phyloP scores from a whole-genome alignment of 2,113 vertebrate species.

The Scomber japonicus region DNA sequence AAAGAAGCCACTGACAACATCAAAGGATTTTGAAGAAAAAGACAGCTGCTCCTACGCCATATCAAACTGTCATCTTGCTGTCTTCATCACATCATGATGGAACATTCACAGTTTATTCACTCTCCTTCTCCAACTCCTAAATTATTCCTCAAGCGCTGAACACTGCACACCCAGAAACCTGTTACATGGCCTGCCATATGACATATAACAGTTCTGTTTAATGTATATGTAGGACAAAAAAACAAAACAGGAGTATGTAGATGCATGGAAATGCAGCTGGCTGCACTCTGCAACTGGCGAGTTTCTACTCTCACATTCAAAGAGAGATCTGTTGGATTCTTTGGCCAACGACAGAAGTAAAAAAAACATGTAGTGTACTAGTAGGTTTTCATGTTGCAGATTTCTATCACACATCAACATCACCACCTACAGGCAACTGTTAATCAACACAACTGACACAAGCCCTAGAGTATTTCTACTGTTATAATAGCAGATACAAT shows the following conservation, averaged over 20 bases:
- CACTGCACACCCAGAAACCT: no score
- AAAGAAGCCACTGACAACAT: neutral
- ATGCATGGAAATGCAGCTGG: neutral
- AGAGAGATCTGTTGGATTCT: neutral
- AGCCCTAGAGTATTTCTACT: neutral
- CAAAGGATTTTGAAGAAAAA: neutral
- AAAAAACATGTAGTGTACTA: neutral
- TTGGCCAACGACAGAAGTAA: no score
- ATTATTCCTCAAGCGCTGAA: neutral
- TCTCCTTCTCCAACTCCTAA: neutral
- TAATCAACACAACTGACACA: constrained; percentile 11
- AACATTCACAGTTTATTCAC: neutral
- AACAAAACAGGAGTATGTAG: neutral
- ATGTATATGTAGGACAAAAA: neutral
- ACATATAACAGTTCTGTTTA: no score
- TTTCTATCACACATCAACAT: constrained; percentile 5
- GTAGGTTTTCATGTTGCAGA: neutral
- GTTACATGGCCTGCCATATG: no score
- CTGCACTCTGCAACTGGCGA: neutral
- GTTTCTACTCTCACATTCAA: neutral
- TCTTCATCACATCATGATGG: neutral
- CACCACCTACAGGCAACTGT: constrained; percentile 28
- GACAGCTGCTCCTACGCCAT: neutral
- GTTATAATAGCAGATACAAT: no score
- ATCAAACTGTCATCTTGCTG: neutral